Conservation (phyloP, 2,888 invertebrate genomes). For the Furcula furcula region DNA sequence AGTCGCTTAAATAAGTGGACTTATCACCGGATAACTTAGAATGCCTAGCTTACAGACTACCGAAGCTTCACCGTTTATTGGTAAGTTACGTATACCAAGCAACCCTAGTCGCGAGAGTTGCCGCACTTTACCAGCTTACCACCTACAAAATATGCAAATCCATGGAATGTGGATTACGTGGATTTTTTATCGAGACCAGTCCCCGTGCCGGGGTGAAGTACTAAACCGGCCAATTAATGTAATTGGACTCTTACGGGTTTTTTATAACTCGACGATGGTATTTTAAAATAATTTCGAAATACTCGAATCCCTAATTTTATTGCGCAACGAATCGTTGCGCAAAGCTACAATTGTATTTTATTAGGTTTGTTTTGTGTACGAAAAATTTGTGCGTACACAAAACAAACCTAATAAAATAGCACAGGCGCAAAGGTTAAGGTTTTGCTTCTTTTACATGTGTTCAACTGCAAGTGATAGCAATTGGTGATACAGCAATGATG, state of each 20-base stretch:
- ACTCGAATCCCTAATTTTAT: neutral
- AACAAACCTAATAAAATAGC: too few relatives aligned
- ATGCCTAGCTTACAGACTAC: too few relatives aligned
- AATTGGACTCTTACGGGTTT: slow-evolving; percentile 15
- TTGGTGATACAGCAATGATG: too few relatives aligned
- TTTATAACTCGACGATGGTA: slow-evolving; percentile 3
- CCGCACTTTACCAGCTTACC: slow-evolving; percentile 19
- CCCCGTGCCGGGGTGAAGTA: slow-evolving; percentile 13
- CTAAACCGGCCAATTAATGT: slow-evolving; percentile 17
- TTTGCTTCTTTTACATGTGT: too few relatives aligned
- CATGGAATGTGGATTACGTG: slow-evolving; percentile 31
- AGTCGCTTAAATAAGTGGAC: too few relatives aligned
- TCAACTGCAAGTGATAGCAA: too few relatives aligned
- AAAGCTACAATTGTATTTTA: neutral
- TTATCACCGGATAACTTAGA: too few relatives aligned
- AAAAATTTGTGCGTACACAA: too few relatives aligned
- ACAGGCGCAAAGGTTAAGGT: too few relatives aligned
- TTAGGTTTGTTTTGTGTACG: too few relatives aligned
- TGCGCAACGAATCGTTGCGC: neutral
- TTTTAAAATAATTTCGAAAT: slow-evolving; percentile 1
- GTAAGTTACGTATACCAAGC: slow-evolving; percentile 1
- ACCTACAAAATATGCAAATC: slow-evolving; percentile 42
- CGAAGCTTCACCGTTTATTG: neutral
- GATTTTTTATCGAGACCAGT: slow-evolving; percentile 33
- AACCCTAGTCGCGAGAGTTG: slow-evolving; percentile 24